phyloP scores from a whole-genome alignment of 2,797 vertebrate species.

The Loris lydekkerianus region DNA sequence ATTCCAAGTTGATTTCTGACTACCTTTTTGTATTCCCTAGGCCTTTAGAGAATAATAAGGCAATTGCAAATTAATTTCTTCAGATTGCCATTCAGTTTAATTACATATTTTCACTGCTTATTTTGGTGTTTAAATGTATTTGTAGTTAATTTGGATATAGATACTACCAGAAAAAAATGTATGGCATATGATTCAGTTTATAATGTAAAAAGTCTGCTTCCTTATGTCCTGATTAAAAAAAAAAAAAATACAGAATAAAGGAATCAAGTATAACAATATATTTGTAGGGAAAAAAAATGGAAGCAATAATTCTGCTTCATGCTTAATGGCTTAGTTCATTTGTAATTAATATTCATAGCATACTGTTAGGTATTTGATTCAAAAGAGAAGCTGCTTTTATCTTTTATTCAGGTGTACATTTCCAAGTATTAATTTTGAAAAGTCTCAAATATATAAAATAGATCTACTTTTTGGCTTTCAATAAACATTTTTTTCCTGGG shows the following conservation, averaged over 20 bases:
- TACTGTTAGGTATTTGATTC: constrained; percentile 34
- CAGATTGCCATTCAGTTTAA: not conserved
- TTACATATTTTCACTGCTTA: constrained; percentile 36
- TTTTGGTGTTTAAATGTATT: constrained; percentile 23
- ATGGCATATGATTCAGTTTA: not conserved
- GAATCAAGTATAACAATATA: not conserved
- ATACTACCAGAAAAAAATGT: constrained; percentile 33
- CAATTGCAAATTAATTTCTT: constrained; percentile 43
- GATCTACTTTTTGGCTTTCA: constrained; percentile 46
- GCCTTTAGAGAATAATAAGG: constrained; percentile 25
- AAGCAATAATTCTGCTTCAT: constrained; percentile 30
- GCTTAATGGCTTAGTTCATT: constrained; percentile 32
- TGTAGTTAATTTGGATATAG: constrained; percentile 14
- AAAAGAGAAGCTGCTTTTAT: constrained; percentile 47
- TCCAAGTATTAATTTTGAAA: constrained; percentile 40
- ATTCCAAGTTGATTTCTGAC: constrained; percentile 35
- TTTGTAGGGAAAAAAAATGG: constrained; percentile 16
- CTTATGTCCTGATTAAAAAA: not conserved
- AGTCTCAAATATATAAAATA: constrained; percentile 9
- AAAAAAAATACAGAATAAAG: not conserved
- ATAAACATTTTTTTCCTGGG: constrained; percentile 50
- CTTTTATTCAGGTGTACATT: constrained; percentile 9
- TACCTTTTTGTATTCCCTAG: constrained; percentile 1
- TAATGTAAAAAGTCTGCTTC: constrained; percentile 19
- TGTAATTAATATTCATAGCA: constrained; percentile 28